Evolutionary conservation across 2,888 invertebrate genomes (phyloP), one percentile per base, ranked within the genome.

Genomic region (Cosmorhoe ocellata): DNA sequence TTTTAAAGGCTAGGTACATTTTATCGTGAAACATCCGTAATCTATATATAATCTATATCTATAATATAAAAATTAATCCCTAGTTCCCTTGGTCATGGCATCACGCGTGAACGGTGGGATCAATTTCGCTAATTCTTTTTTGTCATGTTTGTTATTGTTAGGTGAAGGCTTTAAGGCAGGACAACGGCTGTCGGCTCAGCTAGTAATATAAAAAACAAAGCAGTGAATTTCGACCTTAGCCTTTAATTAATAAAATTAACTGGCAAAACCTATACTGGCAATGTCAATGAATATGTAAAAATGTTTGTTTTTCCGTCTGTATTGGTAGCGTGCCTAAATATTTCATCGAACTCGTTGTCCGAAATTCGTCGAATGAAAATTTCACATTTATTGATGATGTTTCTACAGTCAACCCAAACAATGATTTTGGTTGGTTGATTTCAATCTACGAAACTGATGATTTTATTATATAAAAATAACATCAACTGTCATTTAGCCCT

Each of bases 381-480:
- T 84, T 84, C 81, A 81, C 76, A 79, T 83, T n/a, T n/a, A 84
- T 85, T 84, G 79, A 84, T 82, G 79, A 82, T 82, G 79, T 79
- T 78, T 77, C 75, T 74, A 74, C 74, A 79, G 77, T 77, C 73
- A 76, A 76, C 74, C 68, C 78, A 78, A 84, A 86, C 79, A 82
- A 77, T 74, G 69, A 68, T 63, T 62, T 67, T 78, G 79, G 76
- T 76, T 80, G 75, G 72, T 67, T 76, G 82, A 76, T 78, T 82
- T 72, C 78, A 72, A 79, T 76, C 67, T 75, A 76, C 74, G 67
- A 68, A 76, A 74, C 69, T 59, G 63, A 72, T 70, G 66, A 66
- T 67, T 66, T 70, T 69, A 59, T 66, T 65, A 66, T 66, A 41
- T 40, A 61, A 57, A 44, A 56, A 58, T 36, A 54, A 54, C 47